These are phyloP conservation scores for Heteropelma amictum DNA, from an alignment of 2,888 invertebrate genomes.

Conservation along the genomic window DNA sequence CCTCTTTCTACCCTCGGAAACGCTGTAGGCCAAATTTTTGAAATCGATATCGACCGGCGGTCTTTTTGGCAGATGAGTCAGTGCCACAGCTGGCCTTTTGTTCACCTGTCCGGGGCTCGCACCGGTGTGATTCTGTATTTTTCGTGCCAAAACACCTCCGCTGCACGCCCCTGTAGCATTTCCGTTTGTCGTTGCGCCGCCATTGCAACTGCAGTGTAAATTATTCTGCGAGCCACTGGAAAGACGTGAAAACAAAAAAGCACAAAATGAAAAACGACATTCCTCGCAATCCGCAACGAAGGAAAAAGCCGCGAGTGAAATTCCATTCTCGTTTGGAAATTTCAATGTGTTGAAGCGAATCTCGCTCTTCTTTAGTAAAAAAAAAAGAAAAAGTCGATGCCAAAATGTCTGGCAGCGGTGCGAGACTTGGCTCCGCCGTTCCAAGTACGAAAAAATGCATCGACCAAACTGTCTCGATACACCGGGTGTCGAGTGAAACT, in stretches of 20 bases:
- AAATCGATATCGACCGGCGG: slow-evolving; percentile 95
- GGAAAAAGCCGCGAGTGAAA: not conserved
- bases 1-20: slow-evolving; percentile 89
- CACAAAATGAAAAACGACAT: no score
- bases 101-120: slow-evolving; percentile 80
- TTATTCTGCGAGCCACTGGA: slow-evolving; percentile 86
- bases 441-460: not conserved
- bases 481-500: no score
- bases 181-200: slow-evolving; percentile 78
- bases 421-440: slow-evolving; percentile 38
- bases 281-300: not conserved
- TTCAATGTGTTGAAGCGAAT: no score
- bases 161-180: slow-evolving; percentile 71
- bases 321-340: no score
- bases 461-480: no score
- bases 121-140: slow-evolving; percentile 85
- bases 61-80: slow-evolving; percentile 90
- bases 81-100: slow-evolving; percentile 86
- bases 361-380: no score
- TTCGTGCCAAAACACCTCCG: slow-evolving; percentile 82
- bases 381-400: slow-evolving; percentile 26
- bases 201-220: slow-evolving; percentile 82
- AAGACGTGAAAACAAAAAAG: slow-evolving; percentile 66
- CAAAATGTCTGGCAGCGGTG: slow-evolving; percentile 27
- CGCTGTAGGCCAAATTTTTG: slow-evolving; percentile 91